Percentiles rank a stretch among this genome's conserved stretches.
Conservation (phyloP, 2,113 vertebrate genomes). For the Erythrolamprus reginae region DNA sequence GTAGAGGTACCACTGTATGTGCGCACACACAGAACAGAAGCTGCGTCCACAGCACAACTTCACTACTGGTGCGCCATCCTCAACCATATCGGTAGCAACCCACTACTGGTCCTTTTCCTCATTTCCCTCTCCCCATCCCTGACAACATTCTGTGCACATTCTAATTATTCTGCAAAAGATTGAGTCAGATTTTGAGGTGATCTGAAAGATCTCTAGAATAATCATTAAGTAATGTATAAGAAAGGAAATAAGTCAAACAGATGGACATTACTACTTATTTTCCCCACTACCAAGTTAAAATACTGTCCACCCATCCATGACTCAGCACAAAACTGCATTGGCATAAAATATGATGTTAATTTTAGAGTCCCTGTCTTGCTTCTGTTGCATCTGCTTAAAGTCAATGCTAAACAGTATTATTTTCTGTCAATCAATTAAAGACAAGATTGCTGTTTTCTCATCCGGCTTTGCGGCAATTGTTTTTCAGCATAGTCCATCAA, state of each 20-base stretch:
- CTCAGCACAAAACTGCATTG: neutral
- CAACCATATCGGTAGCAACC: no score
- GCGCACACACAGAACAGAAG: no score
- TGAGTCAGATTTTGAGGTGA: neutral
- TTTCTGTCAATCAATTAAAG: neutral
- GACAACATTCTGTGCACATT: neutral
- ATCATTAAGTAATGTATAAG: neutral
- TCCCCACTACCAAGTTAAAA: neutral
- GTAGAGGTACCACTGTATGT: no score
- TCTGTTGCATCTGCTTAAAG: neutral
- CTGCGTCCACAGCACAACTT: no score
- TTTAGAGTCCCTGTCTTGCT: neutral
- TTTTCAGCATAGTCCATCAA: neutral
- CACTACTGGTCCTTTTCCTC: neutral
- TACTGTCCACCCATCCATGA: neutral
- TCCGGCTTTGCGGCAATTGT: neutral
- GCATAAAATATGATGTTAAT: neutral
- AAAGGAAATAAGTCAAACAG: neutral
- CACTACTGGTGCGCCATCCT: no score
- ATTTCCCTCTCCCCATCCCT: fast-evolving
- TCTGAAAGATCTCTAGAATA: neutral
- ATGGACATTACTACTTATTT: neutral
- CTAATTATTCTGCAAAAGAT: neutral
- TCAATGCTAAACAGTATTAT: neutral
- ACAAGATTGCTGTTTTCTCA: neutral